A percentile compares a stretch with the other conserved stretches of the same genome.
phyloP scores from a whole-genome alignment of 1,140 invertebrate genomes.

The Drosophila santomea region DNA sequence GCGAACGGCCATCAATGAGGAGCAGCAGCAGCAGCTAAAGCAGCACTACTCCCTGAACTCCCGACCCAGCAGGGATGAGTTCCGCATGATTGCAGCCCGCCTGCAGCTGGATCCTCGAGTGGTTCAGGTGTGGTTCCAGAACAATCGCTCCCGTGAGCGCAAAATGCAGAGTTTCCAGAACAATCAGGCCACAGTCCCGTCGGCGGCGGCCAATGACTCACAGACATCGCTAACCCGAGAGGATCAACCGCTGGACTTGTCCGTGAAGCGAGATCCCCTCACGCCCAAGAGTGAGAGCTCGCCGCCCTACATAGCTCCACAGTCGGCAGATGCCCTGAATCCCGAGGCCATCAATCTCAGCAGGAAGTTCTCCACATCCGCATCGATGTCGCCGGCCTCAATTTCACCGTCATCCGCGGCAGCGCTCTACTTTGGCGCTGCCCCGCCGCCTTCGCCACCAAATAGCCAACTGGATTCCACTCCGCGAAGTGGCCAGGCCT shows the following conservation, averaged over 20 bases:
- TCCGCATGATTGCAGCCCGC: slow-evolving; percentile 94
- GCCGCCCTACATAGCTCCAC: slow-evolving; percentile 86
- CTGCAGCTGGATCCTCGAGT: slow-evolving; percentile 96
- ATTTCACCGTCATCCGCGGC: slow-evolving; percentile 68
- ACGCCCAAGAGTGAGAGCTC: slow-evolving; percentile 85
- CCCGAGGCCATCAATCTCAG: slow-evolving; percentile 90
- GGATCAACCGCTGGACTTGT: slow-evolving; percentile 95
- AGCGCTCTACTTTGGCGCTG: slow-evolving; percentile 66
- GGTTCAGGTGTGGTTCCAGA: slow-evolving; percentile 99
- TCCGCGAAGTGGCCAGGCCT: slow-evolving; percentile 57
- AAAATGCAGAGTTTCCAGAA: slow-evolving; percentile 86
- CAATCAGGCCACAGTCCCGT: slow-evolving; percentile 1
- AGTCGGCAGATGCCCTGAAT: slow-evolving; percentile 70
- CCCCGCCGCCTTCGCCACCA: slow-evolving; percentile 58
- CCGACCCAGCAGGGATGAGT: slow-evolving; percentile 96
- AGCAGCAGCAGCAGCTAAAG: slow-evolving; percentile 95
- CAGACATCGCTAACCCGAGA: slow-evolving; percentile 62
- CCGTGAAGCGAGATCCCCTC: slow-evolving; percentile 89
- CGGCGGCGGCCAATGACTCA: background rate
- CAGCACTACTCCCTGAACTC: slow-evolving; percentile 95
- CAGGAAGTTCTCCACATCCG: slow-evolving; percentile 87
- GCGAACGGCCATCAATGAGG: slow-evolving; percentile 96
- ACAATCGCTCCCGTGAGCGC: slow-evolving; percentile 96
- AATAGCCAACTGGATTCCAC: slow-evolving; percentile 85
- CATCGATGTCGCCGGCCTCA: slow-evolving; percentile 71